Conservation (phyloP, 2,888 invertebrate species). For the Drosophila trichaetosa region DNA sequence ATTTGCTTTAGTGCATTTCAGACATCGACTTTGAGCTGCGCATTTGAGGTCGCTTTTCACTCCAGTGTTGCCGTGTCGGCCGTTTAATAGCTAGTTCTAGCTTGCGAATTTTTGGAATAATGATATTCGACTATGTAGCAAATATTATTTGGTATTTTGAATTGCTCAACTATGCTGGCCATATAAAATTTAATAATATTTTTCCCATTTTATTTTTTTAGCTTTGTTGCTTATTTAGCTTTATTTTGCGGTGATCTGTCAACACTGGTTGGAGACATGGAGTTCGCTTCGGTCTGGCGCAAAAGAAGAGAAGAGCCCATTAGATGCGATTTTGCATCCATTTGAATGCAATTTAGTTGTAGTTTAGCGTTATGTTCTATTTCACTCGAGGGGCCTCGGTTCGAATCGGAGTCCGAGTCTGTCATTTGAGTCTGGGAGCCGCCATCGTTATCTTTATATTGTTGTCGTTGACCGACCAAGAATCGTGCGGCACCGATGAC, state of each 20-base stretch:
- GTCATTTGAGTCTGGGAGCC: slow-evolving; percentile 46
- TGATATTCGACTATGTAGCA: not conserved
- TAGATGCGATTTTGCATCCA: slow-evolving; percentile 75
- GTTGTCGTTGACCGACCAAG: slow-evolving; percentile 19
- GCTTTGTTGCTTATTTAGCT: not conserved
- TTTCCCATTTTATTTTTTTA: not conserved
- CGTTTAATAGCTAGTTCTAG: not conserved
- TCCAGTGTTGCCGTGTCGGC: slow-evolving; percentile 6
- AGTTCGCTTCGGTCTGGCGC: slow-evolving; percentile 28
- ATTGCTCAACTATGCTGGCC: not conserved
- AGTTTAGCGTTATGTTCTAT: slow-evolving; percentile 76
- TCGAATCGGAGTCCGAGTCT: slow-evolving; percentile 30
- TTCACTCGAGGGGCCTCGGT: slow-evolving; percentile 46
- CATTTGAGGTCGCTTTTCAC: slow-evolving; percentile 75
- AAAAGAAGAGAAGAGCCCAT: slow-evolving; percentile 69
- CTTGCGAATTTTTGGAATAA: not conserved
- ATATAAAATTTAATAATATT: no score
- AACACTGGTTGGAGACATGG: slow-evolving; percentile 20
- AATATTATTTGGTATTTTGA: not conserved
- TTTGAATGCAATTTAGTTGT: slow-evolving; percentile 76
- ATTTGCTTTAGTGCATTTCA: slow-evolving; percentile 66
- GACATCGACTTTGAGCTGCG: slow-evolving; percentile 24
- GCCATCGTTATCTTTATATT: slow-evolving; percentile 20
- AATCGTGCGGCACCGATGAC: slow-evolving; percentile 76
- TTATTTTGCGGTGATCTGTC: slow-evolving; percentile 1